These are phyloP conservation scores for Drosophila parvula DNA, from an alignment of 1,140 invertebrate species.

Conservation along the genomic window DNA sequence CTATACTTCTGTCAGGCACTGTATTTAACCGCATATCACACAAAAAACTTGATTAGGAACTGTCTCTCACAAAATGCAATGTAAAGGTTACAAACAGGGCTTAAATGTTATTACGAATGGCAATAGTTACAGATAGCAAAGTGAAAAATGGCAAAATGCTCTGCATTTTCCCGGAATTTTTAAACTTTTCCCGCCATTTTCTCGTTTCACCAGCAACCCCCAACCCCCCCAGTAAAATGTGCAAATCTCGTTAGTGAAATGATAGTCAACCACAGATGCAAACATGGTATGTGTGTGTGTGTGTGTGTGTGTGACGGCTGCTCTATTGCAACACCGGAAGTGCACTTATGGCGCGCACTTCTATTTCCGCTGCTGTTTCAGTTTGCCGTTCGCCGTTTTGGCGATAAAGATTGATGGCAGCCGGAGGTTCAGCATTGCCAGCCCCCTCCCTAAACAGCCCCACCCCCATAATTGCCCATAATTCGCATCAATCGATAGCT, in stretches of 20 bases:
- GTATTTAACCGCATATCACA: neutral
- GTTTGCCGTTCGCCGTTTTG: conserved; percentile 37
- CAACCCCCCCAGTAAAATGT: conserved; percentile 35
- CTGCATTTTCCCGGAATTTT: conserved; percentile 40
- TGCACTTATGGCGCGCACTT: conserved; percentile 80
- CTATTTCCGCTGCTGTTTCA: conserved; percentile 70
- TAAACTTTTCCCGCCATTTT: conserved; percentile 17
- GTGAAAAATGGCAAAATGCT: conserved; percentile 69
- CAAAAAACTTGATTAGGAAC: neutral
- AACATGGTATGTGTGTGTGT: conserved; percentile 16
- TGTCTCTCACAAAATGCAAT: neutral
- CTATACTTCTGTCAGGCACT: neutral
- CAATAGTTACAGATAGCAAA: conserved; percentile 45
- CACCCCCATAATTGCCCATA: conserved; percentile 52
- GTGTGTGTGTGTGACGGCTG: conserved; percentile 41
- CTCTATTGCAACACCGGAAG: conserved; percentile 53
- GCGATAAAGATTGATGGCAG: conserved; percentile 71
- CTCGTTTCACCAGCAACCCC: neutral
- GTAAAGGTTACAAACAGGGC: conserved; percentile 7
- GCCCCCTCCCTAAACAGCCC: neutral
- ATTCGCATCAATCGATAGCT: conserved; percentile 24
- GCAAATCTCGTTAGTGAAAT: conserved; percentile 72
- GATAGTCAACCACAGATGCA: conserved; percentile 30
- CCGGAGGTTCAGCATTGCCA: conserved; percentile 8
- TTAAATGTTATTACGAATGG: conserved; percentile 66